Evolutionary conservation across 30 jellyfish, hydroid and myxozoan species (phyloP), one percentile per base, ranked within the genome.

Genomic region (Cassiopea xamachana): DNA sequence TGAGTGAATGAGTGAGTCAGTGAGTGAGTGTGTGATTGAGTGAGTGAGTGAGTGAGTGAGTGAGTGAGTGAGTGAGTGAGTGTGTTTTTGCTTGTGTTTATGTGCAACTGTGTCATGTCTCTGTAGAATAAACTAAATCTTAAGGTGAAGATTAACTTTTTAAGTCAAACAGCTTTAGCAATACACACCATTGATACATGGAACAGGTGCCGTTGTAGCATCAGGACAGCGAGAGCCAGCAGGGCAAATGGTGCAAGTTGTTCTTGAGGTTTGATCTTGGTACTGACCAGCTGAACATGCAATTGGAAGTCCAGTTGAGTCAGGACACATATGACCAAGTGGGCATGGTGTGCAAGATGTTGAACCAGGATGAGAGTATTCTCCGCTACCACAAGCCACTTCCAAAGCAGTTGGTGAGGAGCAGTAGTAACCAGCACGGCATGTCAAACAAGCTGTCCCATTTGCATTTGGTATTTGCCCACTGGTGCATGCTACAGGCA

Each of bases 391-490:
- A 55, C 99, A 95, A 3, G 92, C 83, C 49, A 85, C 59, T 88
- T 92, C 97, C 0, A 43, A 77, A 15, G 87, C 88, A 12, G 93
- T 90, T 44, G 99, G 99, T 45, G 98, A 46, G 39, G 99, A 71
- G 61, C 99, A 95, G 79, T 87, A 87, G 80, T 64, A 91, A 44
- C 99, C 99, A 10, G 98, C 96, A 17, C 92, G 92, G 72, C 99
- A 95, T 1, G 90, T 50, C 15, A 60, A 81, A 84, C 99, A 95
- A 27, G 81, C 77, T 16, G 99, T 95, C 7, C 98, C 98, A 47
- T 91, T 79, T 16, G 80, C 81, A 60, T 74, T 82, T 72, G 94
- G 92, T 44, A 87, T 76, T 91, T 91, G 77, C 15, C 99, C 99
- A 77, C 77, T 82, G n/a, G 49, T 80, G 79, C 99, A 95, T 7